These are phyloP conservation scores for Nephila pilipes DNA, from an alignment of 1,140 invertebrate species.

Conservation along the genomic window DNA sequence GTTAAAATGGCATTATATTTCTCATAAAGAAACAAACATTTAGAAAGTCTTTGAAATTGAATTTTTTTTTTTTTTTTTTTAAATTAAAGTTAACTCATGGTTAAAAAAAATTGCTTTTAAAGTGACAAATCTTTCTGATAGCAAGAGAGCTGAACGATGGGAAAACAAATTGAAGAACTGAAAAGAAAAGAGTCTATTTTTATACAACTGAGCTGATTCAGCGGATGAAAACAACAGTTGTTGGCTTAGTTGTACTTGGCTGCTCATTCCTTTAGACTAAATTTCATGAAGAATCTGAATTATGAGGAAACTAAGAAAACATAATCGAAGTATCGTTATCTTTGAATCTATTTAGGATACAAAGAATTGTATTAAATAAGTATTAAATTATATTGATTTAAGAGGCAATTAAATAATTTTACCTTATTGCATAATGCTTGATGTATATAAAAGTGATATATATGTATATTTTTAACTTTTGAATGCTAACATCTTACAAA, in stretches of 20 bases:
- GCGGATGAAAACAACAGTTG: slow-evolving; percentile 73
- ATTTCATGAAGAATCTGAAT: slow-evolving; percentile 55
- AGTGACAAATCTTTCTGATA: neutral
- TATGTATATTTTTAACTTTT: too few relatives aligned
- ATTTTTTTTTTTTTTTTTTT: too few relatives aligned
- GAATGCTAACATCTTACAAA: too few relatives aligned
- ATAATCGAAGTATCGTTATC: neutral
- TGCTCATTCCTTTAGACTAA: slow-evolving; percentile 30
- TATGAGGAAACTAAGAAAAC: slow-evolving; percentile 45
- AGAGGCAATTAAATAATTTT: too few relatives aligned
- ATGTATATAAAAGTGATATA: too few relatives aligned
- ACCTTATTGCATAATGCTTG: too few relatives aligned
- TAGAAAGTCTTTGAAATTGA: too few relatives aligned
- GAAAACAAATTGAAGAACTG: neutral
- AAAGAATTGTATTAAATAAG: too few relatives aligned
- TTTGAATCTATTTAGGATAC: too few relatives aligned
- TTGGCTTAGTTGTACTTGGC: slow-evolving; percentile 69
- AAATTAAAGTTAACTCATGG: neutral
- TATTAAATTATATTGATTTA: too few relatives aligned
- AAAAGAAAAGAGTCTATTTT: slow-evolving; percentile 60
- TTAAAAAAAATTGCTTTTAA: neutral
- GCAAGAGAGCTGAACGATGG: neutral
- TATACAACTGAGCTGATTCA: slow-evolving; percentile 63
- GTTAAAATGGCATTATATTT: too few relatives aligned
- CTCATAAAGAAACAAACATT: too few relatives aligned